Conservation (phyloP, 2,113 vertebrate genomes). For the Halcyon malimbica region DNA sequence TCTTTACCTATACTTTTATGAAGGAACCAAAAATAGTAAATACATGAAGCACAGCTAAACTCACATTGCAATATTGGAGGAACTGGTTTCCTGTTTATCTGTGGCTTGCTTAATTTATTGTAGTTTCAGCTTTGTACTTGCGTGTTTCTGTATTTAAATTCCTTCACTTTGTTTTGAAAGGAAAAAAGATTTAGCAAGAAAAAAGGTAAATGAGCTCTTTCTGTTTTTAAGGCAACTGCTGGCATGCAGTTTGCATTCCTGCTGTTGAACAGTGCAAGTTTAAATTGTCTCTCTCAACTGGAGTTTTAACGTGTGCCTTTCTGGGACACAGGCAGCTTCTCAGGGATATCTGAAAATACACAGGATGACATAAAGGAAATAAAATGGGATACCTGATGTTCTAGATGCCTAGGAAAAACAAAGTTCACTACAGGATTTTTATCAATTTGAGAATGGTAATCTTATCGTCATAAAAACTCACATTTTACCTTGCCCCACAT, state of each 20-base stretch:
- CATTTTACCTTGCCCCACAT: background rate
- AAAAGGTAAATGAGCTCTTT: background rate
- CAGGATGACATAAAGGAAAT: background rate
- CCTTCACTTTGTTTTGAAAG: constrained; percentile 1
- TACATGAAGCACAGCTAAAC: background rate
- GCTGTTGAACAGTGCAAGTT: background rate
- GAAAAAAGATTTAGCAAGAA: background rate
- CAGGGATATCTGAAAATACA: background rate
- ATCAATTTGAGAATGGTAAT: background rate
- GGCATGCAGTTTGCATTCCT: constrained; percentile 12
- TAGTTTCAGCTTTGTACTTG: background rate
- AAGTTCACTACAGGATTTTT: background rate
- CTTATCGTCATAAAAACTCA: background rate
- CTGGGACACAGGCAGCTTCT: background rate
- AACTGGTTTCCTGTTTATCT: constrained; percentile 22
- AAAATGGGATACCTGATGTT: background rate
- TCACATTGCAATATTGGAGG: background rate
- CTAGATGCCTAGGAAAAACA: background rate
- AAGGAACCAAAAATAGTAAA: background rate
- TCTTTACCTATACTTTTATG: background rate
- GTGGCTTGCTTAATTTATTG: background rate
- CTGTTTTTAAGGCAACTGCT: constrained; percentile 1
- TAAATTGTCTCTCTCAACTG: background rate
- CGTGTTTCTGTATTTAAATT: constrained; percentile 28
- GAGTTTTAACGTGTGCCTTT: background rate